These are phyloP conservation scores for Dasyurus viverrinus DNA, from an alignment of 2,113 vertebrate species.

Conservation along the genomic window DNA sequence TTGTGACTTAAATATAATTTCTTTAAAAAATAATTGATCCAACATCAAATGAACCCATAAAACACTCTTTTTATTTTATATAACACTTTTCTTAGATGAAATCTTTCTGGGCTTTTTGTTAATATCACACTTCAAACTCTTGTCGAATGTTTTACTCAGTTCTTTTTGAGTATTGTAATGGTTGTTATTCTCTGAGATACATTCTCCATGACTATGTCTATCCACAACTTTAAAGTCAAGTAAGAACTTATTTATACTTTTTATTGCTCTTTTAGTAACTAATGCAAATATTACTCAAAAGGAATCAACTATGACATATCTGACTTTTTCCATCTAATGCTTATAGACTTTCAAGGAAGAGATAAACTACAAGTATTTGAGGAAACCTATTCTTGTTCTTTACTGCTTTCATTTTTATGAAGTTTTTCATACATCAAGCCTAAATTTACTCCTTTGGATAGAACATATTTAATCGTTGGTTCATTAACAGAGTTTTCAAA, in stretches of 20 bases:
- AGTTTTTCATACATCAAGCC: not conserved
- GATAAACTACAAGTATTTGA: not conserved
- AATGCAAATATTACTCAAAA: not conserved
- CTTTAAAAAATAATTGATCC: not conserved
- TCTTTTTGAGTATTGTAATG: not conserved
- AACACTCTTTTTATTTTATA: too few relatives aligned
- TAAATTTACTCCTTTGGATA: not conserved
- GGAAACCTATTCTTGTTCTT: not conserved
- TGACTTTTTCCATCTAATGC: not conserved
- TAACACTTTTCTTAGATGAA: not conserved
- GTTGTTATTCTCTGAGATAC: conserved; percentile 24
- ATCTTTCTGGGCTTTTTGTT: not conserved
- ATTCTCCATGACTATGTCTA: conserved; percentile 26
- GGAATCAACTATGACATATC: not conserved
- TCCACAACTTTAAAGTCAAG: not conserved
- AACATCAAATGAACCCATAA: not conserved
- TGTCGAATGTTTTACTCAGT: not conserved
- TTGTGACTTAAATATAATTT: too few relatives aligned
- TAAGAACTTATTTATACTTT: conserved; percentile 54
- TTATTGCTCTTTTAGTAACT: not conserved
- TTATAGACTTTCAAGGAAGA: not conserved
- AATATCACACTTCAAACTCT: not conserved
- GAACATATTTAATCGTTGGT: not conserved
- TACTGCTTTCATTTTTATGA: not conserved
- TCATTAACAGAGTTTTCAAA: not conserved